Percentiles rank a stretch among this genome's conserved stretches.
These are phyloP conservation scores for Anodontia alba DNA, from an alignment of 2,888 invertebrate genomes.

Conservation along the genomic window DNA sequence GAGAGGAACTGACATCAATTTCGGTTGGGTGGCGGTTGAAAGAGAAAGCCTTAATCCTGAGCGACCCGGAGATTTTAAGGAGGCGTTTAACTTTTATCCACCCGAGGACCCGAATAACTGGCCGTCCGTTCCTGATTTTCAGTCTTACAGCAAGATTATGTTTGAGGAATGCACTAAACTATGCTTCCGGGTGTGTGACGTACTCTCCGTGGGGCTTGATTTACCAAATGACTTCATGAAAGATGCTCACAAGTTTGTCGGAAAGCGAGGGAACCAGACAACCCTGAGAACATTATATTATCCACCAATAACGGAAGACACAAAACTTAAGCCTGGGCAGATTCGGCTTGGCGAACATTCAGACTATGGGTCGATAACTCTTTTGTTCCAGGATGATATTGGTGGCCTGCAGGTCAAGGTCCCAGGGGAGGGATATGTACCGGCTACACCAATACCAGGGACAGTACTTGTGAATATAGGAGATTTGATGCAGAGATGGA, in stretches of 20 bases:
- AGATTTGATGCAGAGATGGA: constrained; percentile 91
- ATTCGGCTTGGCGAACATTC: constrained; percentile 70
- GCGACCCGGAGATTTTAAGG: constrained; percentile 51
- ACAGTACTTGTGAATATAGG: constrained; percentile 92
- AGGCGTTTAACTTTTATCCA: constrained; percentile 54
- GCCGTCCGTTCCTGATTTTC: constrained; percentile 33
- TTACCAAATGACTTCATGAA: constrained; percentile 22
- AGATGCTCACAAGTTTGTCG: constrained; percentile 30
- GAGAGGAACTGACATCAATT: constrained; percentile 29
- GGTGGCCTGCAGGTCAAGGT: constrained; percentile 64
- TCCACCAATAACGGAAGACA: constrained; percentile 26
- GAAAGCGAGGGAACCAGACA: constrained; percentile 22
- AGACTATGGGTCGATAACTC: constrained; percentile 67
- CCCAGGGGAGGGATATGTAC: constrained; percentile 88
- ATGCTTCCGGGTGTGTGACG: constrained; percentile 24
- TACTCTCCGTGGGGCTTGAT: constrained; percentile 39
- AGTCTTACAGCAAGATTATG: not conserved
- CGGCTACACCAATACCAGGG: constrained; percentile 91
- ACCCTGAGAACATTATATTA: constrained; percentile 34
- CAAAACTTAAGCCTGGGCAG: constrained; percentile 62
- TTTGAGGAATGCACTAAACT: constrained; percentile 32
- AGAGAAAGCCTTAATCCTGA: constrained; percentile 47
- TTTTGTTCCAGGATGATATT: constrained; percentile 68
- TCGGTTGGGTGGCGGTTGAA: constrained; percentile 56
- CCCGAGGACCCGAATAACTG: constrained; percentile 25